Percentiles rank a stretch among this genome's conserved stretches.
Evolutionary conservation across 2,888 invertebrate genomes (phyloP).

Genomic region (Acleris sparsana): DNA sequence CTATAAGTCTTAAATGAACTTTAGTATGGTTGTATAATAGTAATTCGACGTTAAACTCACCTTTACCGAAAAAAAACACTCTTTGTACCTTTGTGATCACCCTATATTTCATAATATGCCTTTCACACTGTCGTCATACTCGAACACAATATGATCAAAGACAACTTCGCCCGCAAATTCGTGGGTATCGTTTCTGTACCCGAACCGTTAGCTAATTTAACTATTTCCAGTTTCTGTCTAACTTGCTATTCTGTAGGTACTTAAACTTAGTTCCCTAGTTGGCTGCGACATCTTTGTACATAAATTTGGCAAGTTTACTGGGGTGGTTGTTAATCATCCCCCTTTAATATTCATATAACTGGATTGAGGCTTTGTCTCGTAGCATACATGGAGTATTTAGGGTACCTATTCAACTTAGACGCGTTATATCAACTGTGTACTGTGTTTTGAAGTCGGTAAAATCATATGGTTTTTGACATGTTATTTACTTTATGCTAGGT

Average conservation of each 20-base stretch:
- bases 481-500: too few relatives aligned
- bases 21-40: too few relatives aligned
- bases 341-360: slow-evolving; percentile 1
- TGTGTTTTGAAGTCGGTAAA: not conserved
- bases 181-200: slow-evolving; percentile 19
- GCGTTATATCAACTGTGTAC: too few relatives aligned
- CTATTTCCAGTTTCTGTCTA: slow-evolving; percentile 29
- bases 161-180: slow-evolving; percentile 25
- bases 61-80: too few relatives aligned
- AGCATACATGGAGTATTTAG: too few relatives aligned
- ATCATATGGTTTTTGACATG: too few relatives aligned
- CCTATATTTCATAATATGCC: too few relatives aligned
- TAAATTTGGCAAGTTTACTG: slow-evolving; percentile 15
- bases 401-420: too few relatives aligned
- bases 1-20: too few relatives aligned
- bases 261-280: slow-evolving; percentile 25
- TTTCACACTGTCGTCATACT: slow-evolving; percentile 5
- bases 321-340: not conserved
- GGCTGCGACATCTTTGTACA: slow-evolving; percentile 27
- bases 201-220: slow-evolving; percentile 34
- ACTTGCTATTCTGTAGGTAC: slow-evolving; percentile 25
- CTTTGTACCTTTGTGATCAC: too few relatives aligned
- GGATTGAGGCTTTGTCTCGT: too few relatives aligned
- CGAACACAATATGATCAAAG: slow-evolving; percentile 32
- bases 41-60: too few relatives aligned